Evolutionary conservation across 2,113 vertebrate species (phyloP).

Genomic region (Todiramphus saurophagus): DNA sequence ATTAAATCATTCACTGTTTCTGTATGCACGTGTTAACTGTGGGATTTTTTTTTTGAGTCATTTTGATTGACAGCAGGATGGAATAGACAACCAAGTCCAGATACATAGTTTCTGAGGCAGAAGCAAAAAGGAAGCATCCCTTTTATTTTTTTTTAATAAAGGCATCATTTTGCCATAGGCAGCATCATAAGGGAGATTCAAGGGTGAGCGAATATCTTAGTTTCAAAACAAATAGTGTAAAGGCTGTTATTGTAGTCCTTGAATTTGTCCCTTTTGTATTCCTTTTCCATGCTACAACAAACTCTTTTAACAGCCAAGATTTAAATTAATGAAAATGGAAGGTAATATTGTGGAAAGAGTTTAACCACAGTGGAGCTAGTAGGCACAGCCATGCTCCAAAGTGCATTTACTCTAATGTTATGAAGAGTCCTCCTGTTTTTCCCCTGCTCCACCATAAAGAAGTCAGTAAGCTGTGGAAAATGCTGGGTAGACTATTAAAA

Average conservation of each 20-base stretch:
- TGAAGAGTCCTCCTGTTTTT: not conserved
- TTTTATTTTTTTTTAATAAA: not conserved
- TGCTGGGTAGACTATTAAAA: constrained; percentile 9
- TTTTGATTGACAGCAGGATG: not conserved
- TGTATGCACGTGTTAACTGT: not conserved
- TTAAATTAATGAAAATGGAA: not conserved
- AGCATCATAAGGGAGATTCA: not conserved
- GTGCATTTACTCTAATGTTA: not conserved
- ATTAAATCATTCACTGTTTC: not conserved
- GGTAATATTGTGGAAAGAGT: not conserved
- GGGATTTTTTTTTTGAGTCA: not conserved
- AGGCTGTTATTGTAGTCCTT: not conserved
- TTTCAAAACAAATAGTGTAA: not conserved
- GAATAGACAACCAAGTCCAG: not conserved
- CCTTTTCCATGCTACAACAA: not conserved
- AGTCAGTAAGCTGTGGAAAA: not conserved
- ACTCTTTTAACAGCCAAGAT: not conserved
- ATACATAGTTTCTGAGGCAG: not conserved
- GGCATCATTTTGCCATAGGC: not conserved
- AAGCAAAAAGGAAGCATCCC: not conserved
- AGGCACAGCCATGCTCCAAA: not conserved
- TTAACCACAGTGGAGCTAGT: not conserved
- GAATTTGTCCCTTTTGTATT: not conserved
- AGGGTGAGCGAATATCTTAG: not conserved
- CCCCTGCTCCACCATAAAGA: not conserved